Evolutionary conservation across 2,888 invertebrate species (phyloP).

Genomic region (Archips crataeganus): DNA sequence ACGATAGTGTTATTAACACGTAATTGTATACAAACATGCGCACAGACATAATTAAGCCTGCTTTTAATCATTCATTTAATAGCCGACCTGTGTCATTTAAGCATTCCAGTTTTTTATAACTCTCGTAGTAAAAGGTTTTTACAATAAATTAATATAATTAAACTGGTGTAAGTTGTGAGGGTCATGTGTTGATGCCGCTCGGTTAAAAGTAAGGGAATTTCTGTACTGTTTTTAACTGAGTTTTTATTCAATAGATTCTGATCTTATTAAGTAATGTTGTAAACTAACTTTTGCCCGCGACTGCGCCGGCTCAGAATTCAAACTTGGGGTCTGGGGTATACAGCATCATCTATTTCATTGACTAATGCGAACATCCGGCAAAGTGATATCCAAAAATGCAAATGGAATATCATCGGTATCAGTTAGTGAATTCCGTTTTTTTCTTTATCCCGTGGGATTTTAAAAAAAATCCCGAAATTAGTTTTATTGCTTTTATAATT

Average conservation of each 20-base stretch:
- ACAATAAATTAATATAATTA: conserved; percentile 37
- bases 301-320: no score
- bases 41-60: conserved; percentile 6
- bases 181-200: background rate
- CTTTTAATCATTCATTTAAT: conserved; percentile 23
- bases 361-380: no score
- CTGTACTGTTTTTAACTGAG: background rate
- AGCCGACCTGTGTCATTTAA: conserved; percentile 23
- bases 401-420: no score
- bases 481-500: no score
- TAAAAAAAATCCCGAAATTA: no score
- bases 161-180: conserved; percentile 12
- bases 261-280: no score
- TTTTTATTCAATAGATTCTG: background rate
- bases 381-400: no score
- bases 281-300: no score
- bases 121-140: conserved; percentile 29
- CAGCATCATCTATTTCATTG: no score
- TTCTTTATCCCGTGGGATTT: no score
- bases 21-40: background rate
- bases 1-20: background rate
- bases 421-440: no score
- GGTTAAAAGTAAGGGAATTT: background rate
- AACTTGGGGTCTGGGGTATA: no score
- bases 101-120: conserved; percentile 28